Evolutionary conservation across 2,888 invertebrate genomes (phyloP).

Genomic region (Pachymerium ferrugineum): DNA sequence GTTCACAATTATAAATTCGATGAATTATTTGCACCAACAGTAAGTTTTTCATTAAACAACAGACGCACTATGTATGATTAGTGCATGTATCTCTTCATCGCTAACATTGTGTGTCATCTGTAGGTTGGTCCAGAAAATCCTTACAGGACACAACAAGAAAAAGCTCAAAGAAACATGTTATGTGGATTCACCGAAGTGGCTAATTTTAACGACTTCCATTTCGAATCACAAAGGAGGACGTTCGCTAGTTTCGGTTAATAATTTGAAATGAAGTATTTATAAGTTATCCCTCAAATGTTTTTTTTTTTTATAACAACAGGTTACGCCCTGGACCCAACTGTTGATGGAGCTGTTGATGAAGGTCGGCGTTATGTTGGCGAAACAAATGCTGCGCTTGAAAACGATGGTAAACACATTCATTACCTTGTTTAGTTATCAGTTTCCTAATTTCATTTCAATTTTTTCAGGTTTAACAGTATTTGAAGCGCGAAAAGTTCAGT

Average conservation of each 20-base stretch:
- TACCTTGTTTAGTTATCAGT: background rate
- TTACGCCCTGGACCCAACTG: conserved; percentile 90
- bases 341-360: conserved; percentile 52
- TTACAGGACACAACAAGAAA: conserved; percentile 81
- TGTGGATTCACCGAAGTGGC: conserved; percentile 93
- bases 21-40: conserved; percentile 83
- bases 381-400: conserved; percentile 63
- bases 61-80: background rate
- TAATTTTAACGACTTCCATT: conserved; percentile 92
- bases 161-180: conserved; percentile 79
- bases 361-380: conserved; percentile 57
- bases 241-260: conserved; percentile 77
- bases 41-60: conserved; percentile 38
- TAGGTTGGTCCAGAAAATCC: conserved; percentile 84
- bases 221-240: conserved; percentile 91
- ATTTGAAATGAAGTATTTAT: background rate
- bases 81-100: background rate
- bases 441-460: background rate
- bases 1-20: conserved; percentile 89
- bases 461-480: conserved; percentile 63
- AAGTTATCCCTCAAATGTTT: conserved; percentile 20
- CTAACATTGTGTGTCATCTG: background rate
- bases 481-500: conserved; percentile 67
- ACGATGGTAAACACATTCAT: conserved; percentile 53
- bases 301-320: conserved; percentile 50